A percentile compares a stretch with the other conserved stretches of the same genome.
phyloP scores from a whole-genome alignment of 2,888 invertebrate species.

The Mimas tiliae region DNA sequence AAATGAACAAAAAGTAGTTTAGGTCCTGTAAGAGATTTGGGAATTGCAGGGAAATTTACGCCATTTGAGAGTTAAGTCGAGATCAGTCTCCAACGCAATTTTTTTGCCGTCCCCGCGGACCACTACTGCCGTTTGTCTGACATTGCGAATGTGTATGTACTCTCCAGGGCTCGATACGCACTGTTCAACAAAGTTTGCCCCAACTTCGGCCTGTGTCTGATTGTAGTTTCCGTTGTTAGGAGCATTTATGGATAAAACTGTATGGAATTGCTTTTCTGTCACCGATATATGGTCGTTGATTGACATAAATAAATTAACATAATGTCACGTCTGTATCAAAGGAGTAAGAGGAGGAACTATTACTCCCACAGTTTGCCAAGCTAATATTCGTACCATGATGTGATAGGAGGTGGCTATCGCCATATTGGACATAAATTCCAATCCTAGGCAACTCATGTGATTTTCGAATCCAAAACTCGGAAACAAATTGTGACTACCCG shows the following conservation, averaged over 20 bases:
- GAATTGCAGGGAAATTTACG: not conserved
- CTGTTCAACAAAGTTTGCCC: not conserved
- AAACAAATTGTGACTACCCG: too few relatives aligned
- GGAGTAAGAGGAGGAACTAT: too few relatives aligned
- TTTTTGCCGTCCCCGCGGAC: conserved; percentile 7
- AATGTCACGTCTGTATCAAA: too few relatives aligned
- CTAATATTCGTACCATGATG: too few relatives aligned
- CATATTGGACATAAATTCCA: too few relatives aligned
- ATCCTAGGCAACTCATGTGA: too few relatives aligned
- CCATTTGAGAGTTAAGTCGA: not conserved
- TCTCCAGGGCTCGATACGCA: not conserved
- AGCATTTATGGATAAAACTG: not conserved
- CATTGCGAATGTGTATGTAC: not conserved
- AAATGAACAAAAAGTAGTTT: not conserved
- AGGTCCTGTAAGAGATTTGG: not conserved
- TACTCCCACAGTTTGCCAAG: too few relatives aligned
- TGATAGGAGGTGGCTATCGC: too few relatives aligned
- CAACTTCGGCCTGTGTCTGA: not conserved
- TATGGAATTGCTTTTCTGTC: not conserved
- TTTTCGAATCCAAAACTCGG: too few relatives aligned
- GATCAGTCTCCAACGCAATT: not conserved
- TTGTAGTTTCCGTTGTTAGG: not conserved
- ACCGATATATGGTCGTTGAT: not conserved
- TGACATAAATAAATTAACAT: too few relatives aligned
- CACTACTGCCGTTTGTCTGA: not conserved